Evolutionary conservation across 2,888 invertebrate genomes (phyloP).

Genomic region (Drosophila ustulata): DNA sequence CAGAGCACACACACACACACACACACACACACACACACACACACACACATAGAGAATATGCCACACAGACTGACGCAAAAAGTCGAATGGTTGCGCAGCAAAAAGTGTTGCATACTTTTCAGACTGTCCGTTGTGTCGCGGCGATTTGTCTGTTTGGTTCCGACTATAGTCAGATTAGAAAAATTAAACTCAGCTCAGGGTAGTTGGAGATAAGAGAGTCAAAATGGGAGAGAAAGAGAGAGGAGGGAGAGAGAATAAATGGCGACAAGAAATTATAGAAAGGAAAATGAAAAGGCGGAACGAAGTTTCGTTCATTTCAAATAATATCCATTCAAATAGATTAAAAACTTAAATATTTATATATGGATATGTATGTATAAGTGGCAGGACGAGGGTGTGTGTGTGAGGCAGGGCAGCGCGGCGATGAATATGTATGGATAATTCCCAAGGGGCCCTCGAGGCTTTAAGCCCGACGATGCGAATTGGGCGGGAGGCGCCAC

Average conservation of each 20-base stretch:
- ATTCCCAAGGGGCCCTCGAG: constrained; percentile 47
- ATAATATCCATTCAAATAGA: constrained; percentile 81
- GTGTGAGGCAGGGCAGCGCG: constrained; percentile 1
- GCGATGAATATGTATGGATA: constrained; percentile 60
- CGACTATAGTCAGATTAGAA: constrained; percentile 65
- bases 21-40: constrained; percentile 16
- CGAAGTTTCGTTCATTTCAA: constrained; percentile 60
- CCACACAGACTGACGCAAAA: constrained; percentile 3
- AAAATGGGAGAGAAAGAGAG: neutral
- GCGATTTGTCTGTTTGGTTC: constrained; percentile 48
- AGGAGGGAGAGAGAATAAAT: constrained; percentile 14
- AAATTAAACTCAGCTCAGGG: constrained; percentile 59
- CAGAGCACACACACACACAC: constrained; percentile 39
- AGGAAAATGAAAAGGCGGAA: constrained; percentile 53
- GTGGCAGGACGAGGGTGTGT: constrained; percentile 3
- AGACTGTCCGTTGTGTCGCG: constrained; percentile 44
- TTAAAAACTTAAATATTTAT: constrained; percentile 82
- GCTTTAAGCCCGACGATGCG: constrained; percentile 1
- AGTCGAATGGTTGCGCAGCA: constrained; percentile 31
- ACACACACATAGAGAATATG: constrained; percentile 5
- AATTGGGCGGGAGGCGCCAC: constrained; percentile 14
- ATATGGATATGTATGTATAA: constrained; percentile 41
- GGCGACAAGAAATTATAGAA: constrained; percentile 65
- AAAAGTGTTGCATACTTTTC: constrained; percentile 74
- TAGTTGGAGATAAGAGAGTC: neutral